phyloP scores from a whole-genome alignment of 1,140 invertebrate genomes.

The Wasmannia auropunctata region DNA sequence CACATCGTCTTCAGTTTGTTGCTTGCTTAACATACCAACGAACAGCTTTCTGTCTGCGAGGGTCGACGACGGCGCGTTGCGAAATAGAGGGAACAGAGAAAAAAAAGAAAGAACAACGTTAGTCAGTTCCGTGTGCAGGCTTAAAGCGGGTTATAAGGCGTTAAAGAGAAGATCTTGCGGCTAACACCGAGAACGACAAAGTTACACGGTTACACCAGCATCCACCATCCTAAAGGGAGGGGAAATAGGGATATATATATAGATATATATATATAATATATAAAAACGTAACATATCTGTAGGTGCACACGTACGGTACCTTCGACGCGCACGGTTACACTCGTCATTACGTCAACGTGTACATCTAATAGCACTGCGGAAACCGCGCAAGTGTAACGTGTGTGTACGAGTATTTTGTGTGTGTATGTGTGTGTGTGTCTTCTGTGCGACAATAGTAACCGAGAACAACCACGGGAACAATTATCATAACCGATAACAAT shows the following conservation, averaged over 20 bases:
- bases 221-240: slow-evolving; percentile 83
- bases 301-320: slow-evolving; percentile 66
- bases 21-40: slow-evolving; percentile 99
- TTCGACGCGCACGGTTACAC: slow-evolving; percentile 73
- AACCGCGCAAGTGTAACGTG: slow-evolving; percentile 71
- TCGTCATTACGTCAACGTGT: slow-evolving; percentile 75
- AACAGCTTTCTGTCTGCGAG: slow-evolving; percentile 99
- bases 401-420: not conserved
- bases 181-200: slow-evolving; percentile 85
- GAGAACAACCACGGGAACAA: slow-evolving; percentile 69
- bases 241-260: slow-evolving; percentile 64
- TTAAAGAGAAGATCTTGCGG: slow-evolving; percentile 82
- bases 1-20: slow-evolving; percentile 99
- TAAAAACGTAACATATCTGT: slow-evolving; percentile 71
- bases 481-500: slow-evolving; percentile 58
- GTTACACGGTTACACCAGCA: slow-evolving; percentile 85
- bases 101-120: slow-evolving; percentile 75
- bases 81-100: slow-evolving; percentile 74
- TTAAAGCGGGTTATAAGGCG: slow-evolving; percentile 69
- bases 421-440: slow-evolving; percentile 41
- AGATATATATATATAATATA: slow-evolving; percentile 57
- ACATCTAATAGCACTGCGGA: slow-evolving; percentile 79
- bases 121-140: slow-evolving; percentile 59
- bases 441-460: slow-evolving; percentile 57
- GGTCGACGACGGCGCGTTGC: slow-evolving; percentile 77